A percentile compares a stretch with the other conserved stretches of the same genome.
phyloP scores from a whole-genome alignment of 1,140 invertebrate species.

The Panagrolaimus sp. region DNA sequence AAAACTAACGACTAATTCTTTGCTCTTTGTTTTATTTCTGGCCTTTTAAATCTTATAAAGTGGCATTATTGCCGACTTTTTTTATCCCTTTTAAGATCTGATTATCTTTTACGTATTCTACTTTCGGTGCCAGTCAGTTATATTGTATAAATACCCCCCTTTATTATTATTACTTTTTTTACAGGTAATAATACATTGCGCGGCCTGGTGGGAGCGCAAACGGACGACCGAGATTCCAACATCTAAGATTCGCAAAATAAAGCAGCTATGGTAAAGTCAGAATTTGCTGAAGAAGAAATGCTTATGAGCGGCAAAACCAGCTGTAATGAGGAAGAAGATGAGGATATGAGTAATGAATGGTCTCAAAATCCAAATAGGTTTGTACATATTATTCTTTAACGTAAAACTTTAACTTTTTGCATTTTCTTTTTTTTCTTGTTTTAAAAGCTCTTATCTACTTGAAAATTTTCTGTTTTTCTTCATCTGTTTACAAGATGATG shows the following conservation, averaged over 20 bases:
- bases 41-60: no score
- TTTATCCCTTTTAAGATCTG: no score
- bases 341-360: slow-evolving; percentile 11
- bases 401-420: background rate
- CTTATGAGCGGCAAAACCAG: slow-evolving; percentile 12
- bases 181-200: slow-evolving; percentile 14
- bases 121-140: no score
- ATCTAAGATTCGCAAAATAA: slow-evolving; percentile 4
- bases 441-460: no score
- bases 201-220: slow-evolving; percentile 14
- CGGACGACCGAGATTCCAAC: slow-evolving; percentile 5
- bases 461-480: no score
- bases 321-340: slow-evolving; percentile 11
- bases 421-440: background rate
- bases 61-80: no score
- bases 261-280: slow-evolving; percentile 5
- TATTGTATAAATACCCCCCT: no score
- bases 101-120: no score
- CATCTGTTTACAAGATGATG: no score
- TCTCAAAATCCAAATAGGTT: slow-evolving; percentile 6
- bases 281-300: slow-evolving; percentile 9
- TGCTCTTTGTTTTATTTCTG: no score
- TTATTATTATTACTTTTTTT: no score
- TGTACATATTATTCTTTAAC: background rate
- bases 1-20: no score